Base-by-base conservation (phyloP, 2,113 vertebrate species). In the Hiodon tergisus region DNA sequence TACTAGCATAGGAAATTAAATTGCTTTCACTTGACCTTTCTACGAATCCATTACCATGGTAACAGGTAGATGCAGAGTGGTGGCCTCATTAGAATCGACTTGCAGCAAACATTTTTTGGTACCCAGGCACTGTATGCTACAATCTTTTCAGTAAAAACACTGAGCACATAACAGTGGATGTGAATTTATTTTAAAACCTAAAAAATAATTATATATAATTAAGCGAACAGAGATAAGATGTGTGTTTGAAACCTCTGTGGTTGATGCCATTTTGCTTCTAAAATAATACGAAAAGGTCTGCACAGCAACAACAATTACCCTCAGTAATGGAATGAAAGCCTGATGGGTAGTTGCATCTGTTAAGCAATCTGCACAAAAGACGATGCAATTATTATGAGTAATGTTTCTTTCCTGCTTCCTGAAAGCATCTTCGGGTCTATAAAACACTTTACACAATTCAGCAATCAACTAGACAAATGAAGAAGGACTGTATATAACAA, bases 341-440 rank as follows among this genome's bases (percentile, higher is more conserved):
- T 31, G 14, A 46, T 6, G n/a, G 55, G 53, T 62, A 46, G 57
- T 73, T 78, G 72, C 55, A 78, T 51, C 55, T 53, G 4, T 67
- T 69, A 60, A 61, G 63, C 63, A 48, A 73, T 58, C 68, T 47
- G 51, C 48, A 16, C 31, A n/a, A 52, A 10, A 51, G n/a, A 68
- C 47, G 47, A 65, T 74, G 78, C 61, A 69, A 74, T 79, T 59
- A 69, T 70, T 66, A 54, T 77, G 78, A 71, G 53, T 73, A 59
- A 71, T 66, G 67, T 17, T n/a, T 53, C 46, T 69, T 57, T 70
- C 58, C 51, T 14, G 6, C 59, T 60, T 46, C 31, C 57, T 76
- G 58, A 47, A 57, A 47, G 74, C 48, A 7, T 76, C 59, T 31
- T 51, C 14, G 10, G 63, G 54, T 62, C 51, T 65, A 69, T 66